phyloP scores from a whole-genome alignment of 2,888 invertebrate genomes.

The Sepioteuthis lessoniana region DNA sequence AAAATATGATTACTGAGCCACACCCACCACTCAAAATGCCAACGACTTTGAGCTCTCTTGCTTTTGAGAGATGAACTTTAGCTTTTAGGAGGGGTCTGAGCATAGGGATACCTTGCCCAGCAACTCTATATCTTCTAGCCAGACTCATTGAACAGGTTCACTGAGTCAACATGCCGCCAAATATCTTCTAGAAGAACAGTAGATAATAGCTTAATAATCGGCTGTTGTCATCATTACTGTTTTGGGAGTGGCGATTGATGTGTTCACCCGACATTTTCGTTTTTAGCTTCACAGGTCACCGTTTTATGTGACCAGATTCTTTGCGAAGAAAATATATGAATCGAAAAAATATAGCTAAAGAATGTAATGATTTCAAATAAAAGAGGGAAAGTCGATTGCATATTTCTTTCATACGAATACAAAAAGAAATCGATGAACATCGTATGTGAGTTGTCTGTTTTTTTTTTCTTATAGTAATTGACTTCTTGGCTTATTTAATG shows the following conservation, averaged over 20 bases:
- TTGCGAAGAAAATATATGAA: not conserved
- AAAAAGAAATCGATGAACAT: too few relatives aligned
- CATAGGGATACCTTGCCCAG: not conserved
- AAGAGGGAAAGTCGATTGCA: too few relatives aligned
- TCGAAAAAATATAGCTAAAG: not conserved
- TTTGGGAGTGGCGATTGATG: not conserved
- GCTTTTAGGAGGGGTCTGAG: not conserved
- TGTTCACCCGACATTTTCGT: not conserved
- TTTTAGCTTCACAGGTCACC: not conserved
- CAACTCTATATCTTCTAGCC: not conserved
- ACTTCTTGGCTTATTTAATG: too few relatives aligned
- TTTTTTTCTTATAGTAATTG: too few relatives aligned
- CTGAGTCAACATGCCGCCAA: not conserved
- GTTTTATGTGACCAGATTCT: not conserved
- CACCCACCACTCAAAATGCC: not conserved
- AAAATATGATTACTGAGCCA: not conserved
- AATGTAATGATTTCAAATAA: too few relatives aligned
- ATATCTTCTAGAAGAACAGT: not conserved
- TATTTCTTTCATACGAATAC: too few relatives aligned
- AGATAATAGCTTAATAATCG: not conserved
- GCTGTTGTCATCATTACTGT: not conserved
- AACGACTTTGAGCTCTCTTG: not conserved
- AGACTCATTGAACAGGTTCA: not conserved
- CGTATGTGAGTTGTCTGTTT: too few relatives aligned
- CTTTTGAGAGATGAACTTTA: not conserved